Evolutionary conservation across 2,797 vertebrate genomes (phyloP), one percentile per base, ranked within the genome.

Genomic region (Ctenopoma kingsleyae): DNA sequence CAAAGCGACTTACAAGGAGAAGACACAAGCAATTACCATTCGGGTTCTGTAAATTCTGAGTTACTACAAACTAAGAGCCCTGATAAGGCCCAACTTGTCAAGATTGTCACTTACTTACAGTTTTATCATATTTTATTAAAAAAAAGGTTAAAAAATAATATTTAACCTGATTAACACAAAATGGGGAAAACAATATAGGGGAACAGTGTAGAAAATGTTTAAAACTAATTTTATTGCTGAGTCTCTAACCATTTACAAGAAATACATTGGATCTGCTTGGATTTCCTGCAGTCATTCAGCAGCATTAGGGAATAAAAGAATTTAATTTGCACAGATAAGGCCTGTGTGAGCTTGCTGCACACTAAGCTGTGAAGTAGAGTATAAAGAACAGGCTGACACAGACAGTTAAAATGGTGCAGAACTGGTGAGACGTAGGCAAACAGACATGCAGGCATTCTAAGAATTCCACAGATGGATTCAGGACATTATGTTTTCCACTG

Each of bases 391-490:
- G 22, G 58, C 17, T 47, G 43, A 71, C 13, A 0, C 13, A 0
- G 44, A 50, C 35, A 17, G 30, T 40, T 44, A 47, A 69, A 68
- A 58, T 9, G 52, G 19, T 57, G 66, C 76, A 83, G 43, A 77
- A 69, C 62, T 51, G 59, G 38, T 66, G 47, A 79, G 67, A 63
- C 58, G 55, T 15, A 60, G 38, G 51, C 51, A 63, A 53, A 75
- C 17, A 69, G 25, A 56, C 56, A 78, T 75, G 74, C 71, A 81
- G 36, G 25, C 46, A 38, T 43, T 68, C 22, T 23, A 30, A 71
- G 36, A 67, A 64, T 35, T 35, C 47, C 23, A 74, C 67, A 56
- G 41, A 66, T 13, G 12, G 22, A 49, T 36, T 57, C 53, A 44
- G n/a, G 16, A 1, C 3, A 12, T 22, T 20, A 8, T 20, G 30